Percentiles rank a stretch among this genome's conserved stretches.
phyloP scores from a whole-genome alignment of 2,888 invertebrate species.

The Quadriops clusia region DNA sequence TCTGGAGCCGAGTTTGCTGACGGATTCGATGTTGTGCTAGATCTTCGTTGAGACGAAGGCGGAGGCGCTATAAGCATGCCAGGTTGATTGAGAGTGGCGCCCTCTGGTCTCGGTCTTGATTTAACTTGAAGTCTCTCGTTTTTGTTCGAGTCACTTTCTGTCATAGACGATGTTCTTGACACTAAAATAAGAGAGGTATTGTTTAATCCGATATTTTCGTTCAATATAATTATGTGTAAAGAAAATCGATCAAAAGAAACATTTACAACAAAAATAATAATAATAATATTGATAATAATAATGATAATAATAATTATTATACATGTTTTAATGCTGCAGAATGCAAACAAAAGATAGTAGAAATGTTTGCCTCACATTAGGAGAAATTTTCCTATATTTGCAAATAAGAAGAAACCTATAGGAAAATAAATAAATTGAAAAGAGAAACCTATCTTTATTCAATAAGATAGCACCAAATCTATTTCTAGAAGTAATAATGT shows the following conservation, averaged over 20 bases:
- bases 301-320: too few species aligned
- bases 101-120: conserved; percentile 47
- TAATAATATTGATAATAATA: background rate
- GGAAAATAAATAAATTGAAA: too few species aligned
- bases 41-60: conserved; percentile 26
- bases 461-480: too few species aligned
- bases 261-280: conserved; percentile 1
- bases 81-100: conserved; percentile 25
- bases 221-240: conserved; percentile 1
- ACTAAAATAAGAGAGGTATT: conserved; percentile 28
- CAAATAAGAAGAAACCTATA: too few species aligned
- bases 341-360: too few species aligned
- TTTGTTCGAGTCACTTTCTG: conserved; percentile 29
- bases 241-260: background rate
- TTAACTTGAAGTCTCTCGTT: conserved; percentile 37
- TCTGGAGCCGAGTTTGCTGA: conserved; percentile 41
- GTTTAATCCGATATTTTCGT: too few species aligned
- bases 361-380: too few species aligned
- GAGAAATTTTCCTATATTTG: too few species aligned
- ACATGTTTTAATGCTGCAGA: too few species aligned
- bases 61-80: conserved; percentile 22
- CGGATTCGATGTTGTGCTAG: conserved; percentile 33
- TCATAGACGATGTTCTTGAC: conserved; percentile 31
- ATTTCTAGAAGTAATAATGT: too few species aligned
- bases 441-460: too few species aligned